Evolutionary conservation across 2,113 vertebrate genomes (phyloP).

Genomic region (Chrysochloris asiatica): DNA sequence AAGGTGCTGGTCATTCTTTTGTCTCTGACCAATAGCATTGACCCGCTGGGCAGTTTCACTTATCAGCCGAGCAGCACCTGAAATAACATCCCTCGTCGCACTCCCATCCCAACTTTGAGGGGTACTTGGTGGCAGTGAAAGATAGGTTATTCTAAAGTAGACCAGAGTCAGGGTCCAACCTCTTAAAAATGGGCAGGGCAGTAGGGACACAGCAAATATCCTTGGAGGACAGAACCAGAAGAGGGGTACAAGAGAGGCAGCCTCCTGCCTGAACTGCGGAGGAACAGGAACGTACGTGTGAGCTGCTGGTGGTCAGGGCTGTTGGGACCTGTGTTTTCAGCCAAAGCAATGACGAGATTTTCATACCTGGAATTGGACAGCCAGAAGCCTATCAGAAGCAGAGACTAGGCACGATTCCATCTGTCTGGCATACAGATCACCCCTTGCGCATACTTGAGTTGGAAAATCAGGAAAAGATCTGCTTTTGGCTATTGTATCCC

Average conservation of each 20-base stretch:
- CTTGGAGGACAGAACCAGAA: constrained; percentile 38
- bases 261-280: not conserved
- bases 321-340: constrained; percentile 90
- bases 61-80: constrained; percentile 87
- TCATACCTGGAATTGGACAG: constrained; percentile 87
- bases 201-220: not conserved
- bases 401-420: not conserved
- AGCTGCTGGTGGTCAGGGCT: constrained; percentile 88
- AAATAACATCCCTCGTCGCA: constrained; percentile 58
- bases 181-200: not conserved
- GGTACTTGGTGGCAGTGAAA: constrained; percentile 8
- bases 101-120: not conserved
- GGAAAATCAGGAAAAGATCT: constrained; percentile 3
- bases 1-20: constrained; percentile 92
- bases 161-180: not conserved
- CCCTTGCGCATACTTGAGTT: not conserved
- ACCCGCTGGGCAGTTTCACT: constrained; percentile 86
- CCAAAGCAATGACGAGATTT: constrained; percentile 88
- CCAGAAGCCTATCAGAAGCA: not conserved
- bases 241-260: not conserved
- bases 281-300: constrained; percentile 86
- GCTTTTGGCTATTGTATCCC: not conserved
- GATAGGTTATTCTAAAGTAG: not conserved
- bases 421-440: not conserved
- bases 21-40: constrained; percentile 84